Evolutionary conservation across 2,113 vertebrate species (phyloP).

Genomic region (Zosterops lateralis): DNA sequence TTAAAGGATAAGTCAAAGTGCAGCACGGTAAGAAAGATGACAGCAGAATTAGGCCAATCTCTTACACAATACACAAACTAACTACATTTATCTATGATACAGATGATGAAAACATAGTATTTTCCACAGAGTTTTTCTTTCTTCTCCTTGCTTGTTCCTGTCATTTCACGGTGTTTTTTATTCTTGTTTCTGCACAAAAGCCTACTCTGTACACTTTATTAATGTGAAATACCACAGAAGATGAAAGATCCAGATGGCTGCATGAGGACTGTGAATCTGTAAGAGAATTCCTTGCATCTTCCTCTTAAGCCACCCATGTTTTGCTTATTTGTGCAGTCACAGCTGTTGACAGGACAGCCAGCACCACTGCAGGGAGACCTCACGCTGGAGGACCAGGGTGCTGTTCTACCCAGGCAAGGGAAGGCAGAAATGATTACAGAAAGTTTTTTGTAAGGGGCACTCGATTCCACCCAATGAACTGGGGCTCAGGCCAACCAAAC

Average conservation of each 20-base stretch:
- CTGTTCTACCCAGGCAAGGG: neutral
- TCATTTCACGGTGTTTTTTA: neutral
- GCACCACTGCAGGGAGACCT: fast-evolving
- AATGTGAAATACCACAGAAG: neutral
- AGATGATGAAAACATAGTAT: neutral
- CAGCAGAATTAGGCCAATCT: neutral
- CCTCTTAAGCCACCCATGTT: neutral
- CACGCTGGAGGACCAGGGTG: fast-evolving
- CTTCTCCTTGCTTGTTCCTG: neutral
- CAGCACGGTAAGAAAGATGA: neutral
- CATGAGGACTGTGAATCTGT: neutral
- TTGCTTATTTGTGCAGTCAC: neutral
- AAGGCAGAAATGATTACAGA: neutral
- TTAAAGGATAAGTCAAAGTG: neutral
- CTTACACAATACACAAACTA: neutral
- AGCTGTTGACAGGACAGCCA: neutral
- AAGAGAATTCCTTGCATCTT: neutral
- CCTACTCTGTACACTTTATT: neutral
- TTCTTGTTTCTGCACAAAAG: neutral
- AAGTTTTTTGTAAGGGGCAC: neutral
- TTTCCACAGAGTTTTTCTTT: neutral
- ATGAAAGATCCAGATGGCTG: neutral
- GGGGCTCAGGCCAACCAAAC: neutral
- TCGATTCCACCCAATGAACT: fast-evolving
- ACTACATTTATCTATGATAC: neutral